Percentiles rank a stretch among this genome's conserved stretches.
Evolutionary conservation across 2,113 vertebrate species (phyloP).

Genomic region (Campylorhamphus procurvoides): DNA sequence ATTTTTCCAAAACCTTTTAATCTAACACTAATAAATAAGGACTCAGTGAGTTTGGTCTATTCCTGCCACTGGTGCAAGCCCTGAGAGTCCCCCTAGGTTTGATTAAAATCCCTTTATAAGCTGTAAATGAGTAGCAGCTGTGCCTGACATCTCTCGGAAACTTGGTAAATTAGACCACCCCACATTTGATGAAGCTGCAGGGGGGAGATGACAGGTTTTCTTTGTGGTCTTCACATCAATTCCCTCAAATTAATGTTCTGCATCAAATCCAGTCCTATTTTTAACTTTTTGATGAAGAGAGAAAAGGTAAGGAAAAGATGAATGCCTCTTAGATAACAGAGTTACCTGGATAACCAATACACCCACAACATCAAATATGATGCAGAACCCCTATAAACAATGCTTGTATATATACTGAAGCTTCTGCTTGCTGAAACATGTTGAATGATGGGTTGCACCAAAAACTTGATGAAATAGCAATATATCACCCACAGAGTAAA

Average conservation of each 20-base stretch:
- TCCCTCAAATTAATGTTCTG: not conserved
- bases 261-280: not conserved
- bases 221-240: constrained; percentile 26
- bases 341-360: not conserved
- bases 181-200: not conserved
- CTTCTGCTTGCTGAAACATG: not conserved
- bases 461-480: constrained; percentile 9
- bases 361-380: not conserved
- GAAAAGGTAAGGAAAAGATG: not conserved
- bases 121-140: not conserved
- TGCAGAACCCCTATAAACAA: not conserved
- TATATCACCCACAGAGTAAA: not conserved
- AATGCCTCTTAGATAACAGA: not conserved
- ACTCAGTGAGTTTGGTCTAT: not conserved
- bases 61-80: not conserved
- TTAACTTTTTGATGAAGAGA: constrained; percentile 20
- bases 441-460: constrained; percentile 39
- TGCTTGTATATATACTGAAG: not conserved
- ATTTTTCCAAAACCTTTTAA: constrained; percentile 41
- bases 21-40: not conserved
- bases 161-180: constrained; percentile 16
- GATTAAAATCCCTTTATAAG: not conserved
- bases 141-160: not conserved
- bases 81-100: not conserved
- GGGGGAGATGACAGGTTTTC: not conserved